Conservation (phyloP, 2,888 invertebrate genomes). For the Drosophila macrospina region DNA sequence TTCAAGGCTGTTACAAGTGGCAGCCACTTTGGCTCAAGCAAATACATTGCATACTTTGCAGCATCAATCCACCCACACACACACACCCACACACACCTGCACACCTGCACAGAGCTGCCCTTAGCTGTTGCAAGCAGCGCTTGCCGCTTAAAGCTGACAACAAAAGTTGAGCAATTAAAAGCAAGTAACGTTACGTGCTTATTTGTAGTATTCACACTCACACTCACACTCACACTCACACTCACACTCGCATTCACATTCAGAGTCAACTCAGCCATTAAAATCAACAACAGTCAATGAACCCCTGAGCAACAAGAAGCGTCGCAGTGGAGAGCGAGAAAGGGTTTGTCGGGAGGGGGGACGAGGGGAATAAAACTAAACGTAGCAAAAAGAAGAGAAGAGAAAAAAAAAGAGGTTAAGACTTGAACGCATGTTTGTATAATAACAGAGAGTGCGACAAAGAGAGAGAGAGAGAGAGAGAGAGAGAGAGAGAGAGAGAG, state of each 20-base stretch:
- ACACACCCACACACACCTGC: slow-evolving; percentile 4
- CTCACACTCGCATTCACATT: slow-evolving; percentile 20
- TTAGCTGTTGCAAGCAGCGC: slow-evolving; percentile 9
- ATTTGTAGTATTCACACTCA: slow-evolving; percentile 21
- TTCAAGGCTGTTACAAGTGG: slow-evolving; percentile 53
- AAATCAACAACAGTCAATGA: slow-evolving; percentile 78
- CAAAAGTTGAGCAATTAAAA: slow-evolving; percentile 44
- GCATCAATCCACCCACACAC: slow-evolving; percentile 19
- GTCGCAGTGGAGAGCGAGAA: too few species aligned
- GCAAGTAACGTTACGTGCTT: slow-evolving; percentile 28
- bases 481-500: slow-evolving; percentile 45
- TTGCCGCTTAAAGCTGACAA: slow-evolving; percentile 36
- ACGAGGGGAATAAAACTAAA: slow-evolving; percentile 39
- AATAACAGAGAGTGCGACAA: slow-evolving; percentile 50
- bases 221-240: slow-evolving; percentile 15
- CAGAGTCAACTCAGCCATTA: slow-evolving; percentile 60
- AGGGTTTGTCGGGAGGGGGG: too few species aligned
- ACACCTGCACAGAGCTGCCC: slow-evolving; percentile 7
- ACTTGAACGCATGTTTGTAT: slow-evolving; percentile 38
- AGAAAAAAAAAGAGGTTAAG: slow-evolving; percentile 23
- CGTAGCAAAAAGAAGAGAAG: slow-evolving; percentile 33
- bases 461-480: slow-evolving; percentile 44
- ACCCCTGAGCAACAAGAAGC: slow-evolving; percentile 50
- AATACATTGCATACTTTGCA: slow-evolving; percentile 67
- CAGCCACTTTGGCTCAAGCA: slow-evolving; percentile 42